phyloP scores from a whole-genome alignment of 2,113 vertebrate species.

The Dromaius novaehollandiae region DNA sequence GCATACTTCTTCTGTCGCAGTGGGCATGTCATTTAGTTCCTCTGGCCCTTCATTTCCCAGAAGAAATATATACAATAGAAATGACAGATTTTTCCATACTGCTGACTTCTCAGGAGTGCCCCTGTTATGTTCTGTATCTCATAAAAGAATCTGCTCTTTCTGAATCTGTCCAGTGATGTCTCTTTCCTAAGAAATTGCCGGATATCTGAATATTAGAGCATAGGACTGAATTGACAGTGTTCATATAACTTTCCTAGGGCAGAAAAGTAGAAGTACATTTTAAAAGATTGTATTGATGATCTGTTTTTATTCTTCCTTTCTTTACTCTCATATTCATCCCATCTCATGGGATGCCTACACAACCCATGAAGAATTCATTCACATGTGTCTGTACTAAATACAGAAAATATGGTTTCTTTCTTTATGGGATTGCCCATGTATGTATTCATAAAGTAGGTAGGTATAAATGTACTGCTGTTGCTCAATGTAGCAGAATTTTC shows the following conservation, averaged over 20 bases:
- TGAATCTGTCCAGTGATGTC: not conserved
- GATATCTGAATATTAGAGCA: not conserved
- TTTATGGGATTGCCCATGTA: not conserved
- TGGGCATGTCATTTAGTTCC: not conserved
- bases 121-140: not conserved
- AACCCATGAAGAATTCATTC: not conserved
- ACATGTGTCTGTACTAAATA: not conserved
- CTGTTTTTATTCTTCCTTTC: not conserved
- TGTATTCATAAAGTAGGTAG: not conserved
- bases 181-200: not conserved
- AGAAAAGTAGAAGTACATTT: not conserved
- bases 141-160: not conserved
- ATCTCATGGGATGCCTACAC: not conserved
- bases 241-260: not conserved
- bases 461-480: not conserved
- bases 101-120: not conserved
- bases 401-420: not conserved
- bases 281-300: not conserved
- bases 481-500: not conserved
- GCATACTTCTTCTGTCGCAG: not conserved
- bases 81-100: not conserved
- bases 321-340: not conserved
- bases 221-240: not conserved
- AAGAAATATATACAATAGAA: not conserved
- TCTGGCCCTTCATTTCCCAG: not conserved